Conservation (phyloP, 2,888 invertebrate genomes). For the Chymomyza amoena region DNA sequence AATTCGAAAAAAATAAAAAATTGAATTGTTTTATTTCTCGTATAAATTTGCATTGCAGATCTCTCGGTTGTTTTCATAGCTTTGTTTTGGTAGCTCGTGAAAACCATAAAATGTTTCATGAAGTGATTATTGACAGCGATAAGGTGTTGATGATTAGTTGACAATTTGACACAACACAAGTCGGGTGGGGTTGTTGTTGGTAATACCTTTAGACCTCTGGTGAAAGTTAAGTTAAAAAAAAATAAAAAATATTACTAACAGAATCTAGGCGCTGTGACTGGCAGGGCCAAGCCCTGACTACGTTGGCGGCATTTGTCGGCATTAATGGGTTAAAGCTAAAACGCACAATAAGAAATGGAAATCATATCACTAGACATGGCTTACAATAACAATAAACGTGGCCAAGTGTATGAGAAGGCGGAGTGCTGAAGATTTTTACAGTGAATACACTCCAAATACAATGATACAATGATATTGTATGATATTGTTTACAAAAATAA, state of each 20-base stretch:
- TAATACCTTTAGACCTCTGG: background rate
- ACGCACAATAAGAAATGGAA: constrained; percentile 70
- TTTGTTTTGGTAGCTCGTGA: constrained; percentile 17
- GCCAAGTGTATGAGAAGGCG: constrained; percentile 49
- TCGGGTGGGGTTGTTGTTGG: background rate
- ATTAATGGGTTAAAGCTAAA: constrained; percentile 44
- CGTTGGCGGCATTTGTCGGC: constrained; percentile 13
- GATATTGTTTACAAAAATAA: constrained; percentile 62
- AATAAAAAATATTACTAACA: background rate
- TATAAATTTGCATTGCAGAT: constrained; percentile 58
- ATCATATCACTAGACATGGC: constrained; percentile 75
- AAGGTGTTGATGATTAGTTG: constrained; percentile 63
- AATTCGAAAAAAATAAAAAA: constrained; percentile 16
- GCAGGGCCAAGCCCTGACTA: constrained; percentile 1
- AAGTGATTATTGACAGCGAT: constrained; percentile 29
- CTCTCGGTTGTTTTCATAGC: constrained; percentile 24
- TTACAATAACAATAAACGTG: constrained; percentile 62
- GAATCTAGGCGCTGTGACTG: background rate
- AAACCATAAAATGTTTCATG: constrained; percentile 6
- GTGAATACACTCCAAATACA: constrained; percentile 46
- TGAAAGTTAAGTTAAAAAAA: background rate
- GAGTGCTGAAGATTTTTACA: constrained; percentile 50
- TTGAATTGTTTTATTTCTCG: constrained; percentile 11
- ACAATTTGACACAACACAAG: constrained; percentile 37
- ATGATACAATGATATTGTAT: background rate